Conservation (phyloP, 2,888 invertebrate genomes). For the Dicranocentrus wangi region DNA sequence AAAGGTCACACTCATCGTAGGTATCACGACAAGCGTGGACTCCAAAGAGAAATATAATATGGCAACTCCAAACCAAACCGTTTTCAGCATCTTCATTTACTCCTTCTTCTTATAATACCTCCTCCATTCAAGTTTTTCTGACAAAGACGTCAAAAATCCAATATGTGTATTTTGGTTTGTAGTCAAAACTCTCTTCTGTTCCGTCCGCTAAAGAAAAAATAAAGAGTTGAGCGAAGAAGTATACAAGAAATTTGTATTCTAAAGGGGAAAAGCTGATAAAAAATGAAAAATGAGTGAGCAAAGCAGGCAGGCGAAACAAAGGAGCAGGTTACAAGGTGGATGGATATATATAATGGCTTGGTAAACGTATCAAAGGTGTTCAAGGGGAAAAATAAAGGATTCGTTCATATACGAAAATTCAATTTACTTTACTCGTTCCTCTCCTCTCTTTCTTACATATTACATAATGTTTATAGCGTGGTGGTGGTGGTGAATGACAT, state of each 20-base stretch:
- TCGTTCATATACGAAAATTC: constrained; percentile 22
- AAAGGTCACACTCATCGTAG: too few species aligned
- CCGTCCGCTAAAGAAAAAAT: too few species aligned
- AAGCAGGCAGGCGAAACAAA: constrained; percentile 8
- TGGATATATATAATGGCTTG: constrained; percentile 2
- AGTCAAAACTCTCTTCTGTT: too few species aligned
- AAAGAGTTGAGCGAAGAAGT: constrained; percentile 17
- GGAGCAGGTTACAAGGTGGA: constrained; percentile 11
- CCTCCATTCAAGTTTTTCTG: constrained; percentile 32
- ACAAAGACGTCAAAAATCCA: constrained; percentile 50
- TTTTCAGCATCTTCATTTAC: constrained; percentile 25
- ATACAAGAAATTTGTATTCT: constrained; percentile 8
- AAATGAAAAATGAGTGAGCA: constrained; percentile 34
- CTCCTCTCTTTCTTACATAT: not conserved
- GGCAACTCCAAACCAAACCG: too few species aligned
- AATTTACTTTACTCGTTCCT: constrained; percentile 14
- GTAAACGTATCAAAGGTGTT: constrained; percentile 30
- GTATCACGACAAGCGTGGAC: too few species aligned
- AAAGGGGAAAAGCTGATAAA: constrained; percentile 37
- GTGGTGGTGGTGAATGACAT: constrained; percentile 26
- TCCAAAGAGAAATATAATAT: too few species aligned
- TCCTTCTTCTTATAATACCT: too few species aligned
- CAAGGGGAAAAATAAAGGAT: constrained; percentile 37
- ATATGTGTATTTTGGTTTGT: too few species aligned
- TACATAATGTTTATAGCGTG: not conserved